Base-by-base conservation (phyloP, 37 sponge, comb jelly and placozoan genomes). In the Halichondria panicea region DNA sequence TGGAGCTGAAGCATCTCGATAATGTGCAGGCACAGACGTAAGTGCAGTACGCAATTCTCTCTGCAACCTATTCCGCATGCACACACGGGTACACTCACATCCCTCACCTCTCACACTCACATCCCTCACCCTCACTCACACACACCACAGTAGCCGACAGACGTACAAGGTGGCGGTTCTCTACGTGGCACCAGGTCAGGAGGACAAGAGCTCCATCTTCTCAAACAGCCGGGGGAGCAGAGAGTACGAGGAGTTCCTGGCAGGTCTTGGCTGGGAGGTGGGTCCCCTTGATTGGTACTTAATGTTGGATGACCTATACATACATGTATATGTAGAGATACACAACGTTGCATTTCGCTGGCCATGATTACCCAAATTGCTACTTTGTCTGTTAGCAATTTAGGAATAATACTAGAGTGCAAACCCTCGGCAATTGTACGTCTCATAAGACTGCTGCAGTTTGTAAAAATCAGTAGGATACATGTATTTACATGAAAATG, bases 251-350 rank as follows among this genome's bases (percentile, higher is more conserved):
- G 92, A 93, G 42, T 99, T 99, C 87, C 92, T 99, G 1, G 91
- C 91, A 8, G 97, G 92, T 22, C 70, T 99, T 21, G 97, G 92
- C 32, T 99, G 99, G 99, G 99, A 99, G 84, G 97, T 99, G 36
- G 59, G 76, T n/a, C n/a, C n/a, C n/a, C n/a, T n/a, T n/a, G n/a
- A n/a, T n/a, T n/a, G n/a, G n/a, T n/a, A n/a, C n/a, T n/a, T n/a
- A n/a, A n/a, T n/a, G n/a, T n/a, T n/a, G n/a, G n/a, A n/a, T n/a
- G n/a, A n/a, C n/a, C n/a, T n/a, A n/a, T n/a, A n/a, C n/a, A n/a
- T n/a, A n/a, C n/a, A n/a, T n/a, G n/a, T n/a, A n/a, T n/a, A n/a
- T n/a, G n/a, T n/a, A n/a, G n/a, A n/a, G n/a, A n/a, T n/a, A n/a
- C n/a, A n/a, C n/a, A n/a, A n/a, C n/a, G n/a, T n/a, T n/a, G n/a